Evolutionary conservation across 2,888 invertebrate species (phyloP), one percentile per base, ranked within the genome.

Genomic region (Aelia acuminata): DNA sequence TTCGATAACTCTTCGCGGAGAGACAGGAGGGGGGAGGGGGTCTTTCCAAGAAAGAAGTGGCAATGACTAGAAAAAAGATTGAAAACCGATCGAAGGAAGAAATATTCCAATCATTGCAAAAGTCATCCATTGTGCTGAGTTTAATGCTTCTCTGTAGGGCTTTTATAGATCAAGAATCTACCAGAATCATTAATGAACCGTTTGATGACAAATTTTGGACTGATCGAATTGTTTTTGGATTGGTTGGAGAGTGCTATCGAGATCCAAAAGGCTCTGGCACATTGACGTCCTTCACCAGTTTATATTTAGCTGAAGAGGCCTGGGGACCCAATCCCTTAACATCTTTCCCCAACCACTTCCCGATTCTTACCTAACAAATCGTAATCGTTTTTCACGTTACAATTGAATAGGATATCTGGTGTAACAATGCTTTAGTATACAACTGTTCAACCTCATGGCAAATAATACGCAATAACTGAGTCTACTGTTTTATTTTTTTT

Each of bases 241-340:
- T 8, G 13, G 26, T 26, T 13, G 13, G 20, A 39, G 15, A 20
- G 3, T 39, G 15, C 39, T 39, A 75, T 39, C 80, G 13, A 43
- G 80, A 80, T 43, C 43, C 80, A 80, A 43, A 43, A 75, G 43
- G n/a, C n/a, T 39, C 43, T n/a, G 80, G 43, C 80, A n/a, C 80
- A 43, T 43, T 22, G 80, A 43, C 43, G 80, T 43, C 80, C 80
- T 80, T 80, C 80, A 43, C 3, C 39, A n/a, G 80, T 80, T 80
- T 80, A 80, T 80, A 80, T 80, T 80, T 80, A 80, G 80, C 39
- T 7, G 43, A 75, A 20, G 39, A 18, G 75, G 75, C 75, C 7
- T 75, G 39, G 80, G 80, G 80, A n/a, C 20, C 20, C 80, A 8
- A 43, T 39, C 43, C 43, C 3, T n/a, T 5, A 31, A 11, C 63